Conservation (phyloP, 2,797 vertebrate genomes). For the Acanthurus leucopareius region DNA sequence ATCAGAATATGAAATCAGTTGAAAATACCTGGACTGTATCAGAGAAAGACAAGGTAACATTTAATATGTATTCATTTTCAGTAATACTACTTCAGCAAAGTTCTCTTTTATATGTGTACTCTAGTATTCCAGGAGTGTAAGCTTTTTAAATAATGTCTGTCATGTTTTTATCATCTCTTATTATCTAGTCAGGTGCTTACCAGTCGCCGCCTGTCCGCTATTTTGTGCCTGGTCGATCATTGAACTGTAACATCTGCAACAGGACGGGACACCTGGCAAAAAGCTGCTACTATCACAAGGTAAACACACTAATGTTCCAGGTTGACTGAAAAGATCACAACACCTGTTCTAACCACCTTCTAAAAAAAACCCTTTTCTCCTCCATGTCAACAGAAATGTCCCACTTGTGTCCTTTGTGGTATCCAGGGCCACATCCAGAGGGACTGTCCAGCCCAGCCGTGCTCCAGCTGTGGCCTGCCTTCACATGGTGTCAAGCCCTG, state of each 20-base stretch:
- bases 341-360: neutral
- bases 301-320: conserved; percentile 32
- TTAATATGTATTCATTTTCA: neutral
- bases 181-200: conserved; percentile 29
- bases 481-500: conserved; percentile 69
- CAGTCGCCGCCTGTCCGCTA: conserved; percentile 45
- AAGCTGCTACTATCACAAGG: conserved; percentile 70
- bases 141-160: neutral
- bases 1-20: conserved; percentile 26
- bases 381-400: conserved; percentile 60
- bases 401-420: conserved; percentile 77
- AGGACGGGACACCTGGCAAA: conserved; percentile 70
- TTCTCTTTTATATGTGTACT: neutral
- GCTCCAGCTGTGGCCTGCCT: conserved; percentile 70
- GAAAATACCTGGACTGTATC: conserved; percentile 69
- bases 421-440: conserved; percentile 74
- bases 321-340: neutral
- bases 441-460: conserved; percentile 68
- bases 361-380: neutral
- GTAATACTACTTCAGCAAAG: too few species aligned
- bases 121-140: neutral
- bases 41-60: conserved; percentile 77
- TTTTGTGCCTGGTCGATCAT: conserved; percentile 40
- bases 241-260: conserved; percentile 72
- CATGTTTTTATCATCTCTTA: conserved; percentile 16